Evolutionary conservation across 2,113 vertebrate species (phyloP).

Genomic region (Grammomys dolichurus): DNA sequence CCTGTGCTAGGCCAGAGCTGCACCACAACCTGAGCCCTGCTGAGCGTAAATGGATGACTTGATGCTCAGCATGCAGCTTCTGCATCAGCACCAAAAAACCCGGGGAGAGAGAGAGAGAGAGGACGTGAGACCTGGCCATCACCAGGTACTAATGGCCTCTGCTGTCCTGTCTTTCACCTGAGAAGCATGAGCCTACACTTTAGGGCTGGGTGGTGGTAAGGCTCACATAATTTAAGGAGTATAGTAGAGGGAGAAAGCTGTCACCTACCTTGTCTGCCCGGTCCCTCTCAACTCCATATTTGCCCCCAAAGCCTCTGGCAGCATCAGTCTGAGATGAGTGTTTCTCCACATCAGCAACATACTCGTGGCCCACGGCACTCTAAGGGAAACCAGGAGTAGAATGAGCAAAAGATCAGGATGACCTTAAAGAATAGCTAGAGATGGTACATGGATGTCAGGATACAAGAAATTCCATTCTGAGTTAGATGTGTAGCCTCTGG

Average conservation of each 20-base stretch:
- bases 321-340: constrained; percentile 97
- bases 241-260: rapidly evolving
- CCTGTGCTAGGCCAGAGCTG: neutral
- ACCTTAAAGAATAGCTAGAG: neutral
- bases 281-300: constrained; percentile 95
- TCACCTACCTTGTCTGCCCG: constrained; percentile 93
- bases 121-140: neutral
- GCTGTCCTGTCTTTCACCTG: neutral
- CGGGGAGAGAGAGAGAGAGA: neutral
- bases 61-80: neutral
- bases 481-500: neutral
- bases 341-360: constrained; percentile 91
- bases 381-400: constrained; percentile 79
- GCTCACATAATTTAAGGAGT: neutral
- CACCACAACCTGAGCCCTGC: neutral
- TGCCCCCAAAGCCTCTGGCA: constrained; percentile 95
- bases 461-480: neutral
- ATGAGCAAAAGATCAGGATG: neutral
- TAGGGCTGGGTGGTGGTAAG: neutral
- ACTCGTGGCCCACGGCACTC: constrained; percentile 94
- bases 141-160: neutral
- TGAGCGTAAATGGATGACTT: neutral
- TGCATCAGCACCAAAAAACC: neutral
- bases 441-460: neutral
- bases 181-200: neutral